Conservation (phyloP, 2,113 vertebrate genomes). For the Ranitomeya variabilis region DNA sequence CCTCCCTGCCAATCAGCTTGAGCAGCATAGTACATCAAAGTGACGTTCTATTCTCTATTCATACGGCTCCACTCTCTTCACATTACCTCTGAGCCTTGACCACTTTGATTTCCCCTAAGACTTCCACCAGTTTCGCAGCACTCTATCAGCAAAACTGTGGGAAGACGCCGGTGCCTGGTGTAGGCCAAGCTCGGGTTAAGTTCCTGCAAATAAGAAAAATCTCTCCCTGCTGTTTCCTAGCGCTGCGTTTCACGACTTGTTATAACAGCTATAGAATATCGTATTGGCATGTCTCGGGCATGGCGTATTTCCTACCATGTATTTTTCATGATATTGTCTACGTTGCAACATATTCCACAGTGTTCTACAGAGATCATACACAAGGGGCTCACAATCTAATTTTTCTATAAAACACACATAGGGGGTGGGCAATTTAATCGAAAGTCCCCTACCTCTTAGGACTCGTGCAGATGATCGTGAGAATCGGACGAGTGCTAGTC, state of each 20-base stretch:
- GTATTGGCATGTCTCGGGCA: background rate
- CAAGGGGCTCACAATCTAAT: too few species aligned
- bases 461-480: too few species aligned
- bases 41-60: constrained; percentile 36
- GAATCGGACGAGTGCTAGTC: too few species aligned
- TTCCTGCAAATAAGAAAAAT: background rate
- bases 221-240: background rate
- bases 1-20: constrained; percentile 32
- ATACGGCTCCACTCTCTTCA: constrained; percentile 4
- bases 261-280: background rate
- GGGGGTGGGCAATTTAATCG: too few species aligned
- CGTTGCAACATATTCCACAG: too few species aligned
- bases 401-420: too few species aligned
- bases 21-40: constrained; percentile 45
- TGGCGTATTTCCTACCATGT: background rate
- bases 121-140: background rate
- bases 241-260: background rate
- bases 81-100: constrained; percentile 48
- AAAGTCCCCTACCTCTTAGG: too few species aligned
- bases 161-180: background rate
- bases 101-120: constrained; percentile 55
- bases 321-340: background rate
- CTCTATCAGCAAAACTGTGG: constrained; percentile 44
- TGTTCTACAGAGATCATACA: too few species aligned
- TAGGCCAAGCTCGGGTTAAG: constrained; percentile 14